Percentiles rank a stretch among this genome's conserved stretches.
These are phyloP conservation scores for Syngnathus typhle DNA, from an alignment of 2,113 vertebrate genomes.

Conservation along the genomic window DNA sequence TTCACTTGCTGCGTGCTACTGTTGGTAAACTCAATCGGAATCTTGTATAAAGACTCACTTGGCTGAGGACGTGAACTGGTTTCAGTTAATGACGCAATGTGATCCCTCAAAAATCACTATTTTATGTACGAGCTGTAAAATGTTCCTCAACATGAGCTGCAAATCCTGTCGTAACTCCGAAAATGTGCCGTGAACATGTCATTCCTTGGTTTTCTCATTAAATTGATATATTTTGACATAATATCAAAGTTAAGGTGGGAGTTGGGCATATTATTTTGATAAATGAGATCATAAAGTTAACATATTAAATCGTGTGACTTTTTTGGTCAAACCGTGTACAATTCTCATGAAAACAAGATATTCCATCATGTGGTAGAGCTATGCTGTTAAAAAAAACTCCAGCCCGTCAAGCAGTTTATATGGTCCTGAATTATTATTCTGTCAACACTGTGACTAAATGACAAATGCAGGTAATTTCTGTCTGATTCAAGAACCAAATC, in stretches of 20 bases:
- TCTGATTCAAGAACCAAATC: conserved; percentile 23
- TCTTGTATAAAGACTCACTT: conserved; percentile 45
- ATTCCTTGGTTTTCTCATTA: not conserved
- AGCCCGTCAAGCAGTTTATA: conserved; percentile 23
- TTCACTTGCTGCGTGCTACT: conserved; percentile 28
- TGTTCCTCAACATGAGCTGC: not conserved
- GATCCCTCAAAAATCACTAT: not conserved
- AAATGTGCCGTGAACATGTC: not conserved
- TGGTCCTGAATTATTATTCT: conserved; percentile 29
- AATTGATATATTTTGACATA: conserved; percentile 1
- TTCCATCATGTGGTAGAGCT: not conserved
- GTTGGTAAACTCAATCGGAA: conserved; percentile 43
- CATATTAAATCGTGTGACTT: not conserved
- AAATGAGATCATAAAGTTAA: not conserved
- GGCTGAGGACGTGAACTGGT: conserved; percentile 36
- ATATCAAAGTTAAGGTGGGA: not conserved
- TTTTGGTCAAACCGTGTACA: not conserved
- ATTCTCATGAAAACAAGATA: not conserved
- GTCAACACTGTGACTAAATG: conserved; percentile 36
- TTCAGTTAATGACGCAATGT: not conserved
- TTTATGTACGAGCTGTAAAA: conserved; percentile 1
- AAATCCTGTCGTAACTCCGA: not conserved
- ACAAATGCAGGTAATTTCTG: conserved; percentile 43
- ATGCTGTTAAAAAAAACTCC: not conserved
- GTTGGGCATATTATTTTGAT: conserved; percentile 1